phyloP scores from a whole-genome alignment of 2,888 invertebrate genomes.

The Lamellibrachia columna region DNA sequence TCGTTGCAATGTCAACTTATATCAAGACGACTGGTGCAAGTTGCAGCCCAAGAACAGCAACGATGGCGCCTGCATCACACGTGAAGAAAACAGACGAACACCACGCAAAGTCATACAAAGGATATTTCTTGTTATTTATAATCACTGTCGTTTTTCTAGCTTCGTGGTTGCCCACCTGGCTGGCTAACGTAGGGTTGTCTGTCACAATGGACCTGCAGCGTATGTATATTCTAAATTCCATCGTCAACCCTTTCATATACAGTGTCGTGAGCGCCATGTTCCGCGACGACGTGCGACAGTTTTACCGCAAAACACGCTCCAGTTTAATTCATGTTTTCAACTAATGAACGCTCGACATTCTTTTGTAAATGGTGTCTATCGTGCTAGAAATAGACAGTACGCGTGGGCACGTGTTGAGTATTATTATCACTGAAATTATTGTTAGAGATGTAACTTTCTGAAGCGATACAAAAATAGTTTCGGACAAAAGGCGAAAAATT shows the following conservation, averaged over 20 bases:
- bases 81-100: background rate
- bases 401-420: too few relatives aligned
- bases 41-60: background rate
- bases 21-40: background rate
- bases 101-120: background rate
- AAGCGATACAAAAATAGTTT: too few relatives aligned
- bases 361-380: background rate
- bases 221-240: background rate
- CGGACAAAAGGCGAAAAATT: too few relatives aligned
- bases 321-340: background rate
- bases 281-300: background rate
- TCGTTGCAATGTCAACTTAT: background rate
- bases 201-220: background rate
- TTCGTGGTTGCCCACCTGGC: background rate
- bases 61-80: background rate
- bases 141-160: slow-evolving; percentile 3
- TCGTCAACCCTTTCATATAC: background rate
- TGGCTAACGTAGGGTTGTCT: background rate
- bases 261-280: background rate
- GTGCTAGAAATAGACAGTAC: too few relatives aligned
- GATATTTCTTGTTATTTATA: background rate
- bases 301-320: background rate
- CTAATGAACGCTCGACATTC: background rate
- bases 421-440: too few relatives aligned
- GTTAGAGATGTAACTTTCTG: too few relatives aligned